phyloP scores from a whole-genome alignment of 2,113 vertebrate genomes.

The Pteropus alecto region DNA sequence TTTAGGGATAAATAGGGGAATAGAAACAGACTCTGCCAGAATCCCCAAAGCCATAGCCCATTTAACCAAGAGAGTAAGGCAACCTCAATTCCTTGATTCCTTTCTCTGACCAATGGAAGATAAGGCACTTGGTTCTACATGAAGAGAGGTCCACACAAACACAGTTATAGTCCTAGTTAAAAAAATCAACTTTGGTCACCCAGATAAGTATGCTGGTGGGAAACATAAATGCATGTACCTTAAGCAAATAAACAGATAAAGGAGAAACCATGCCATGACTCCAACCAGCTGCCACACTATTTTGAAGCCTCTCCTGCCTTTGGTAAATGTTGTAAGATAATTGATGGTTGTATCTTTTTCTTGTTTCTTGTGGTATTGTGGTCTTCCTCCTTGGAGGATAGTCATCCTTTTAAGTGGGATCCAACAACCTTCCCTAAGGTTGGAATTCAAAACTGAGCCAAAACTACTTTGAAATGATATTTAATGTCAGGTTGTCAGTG shows the following conservation, averaged over 20 bases:
- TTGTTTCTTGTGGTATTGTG: constrained; percentile 77
- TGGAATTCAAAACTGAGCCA: constrained; percentile 70
- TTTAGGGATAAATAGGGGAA: background rate
- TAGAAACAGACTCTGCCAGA: background rate
- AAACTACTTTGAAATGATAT: constrained; percentile 75
- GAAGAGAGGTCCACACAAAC: background rate
- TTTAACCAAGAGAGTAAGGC: background rate
- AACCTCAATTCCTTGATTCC: background rate
- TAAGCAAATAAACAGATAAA: constrained; percentile 55
- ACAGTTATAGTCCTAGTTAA: background rate
- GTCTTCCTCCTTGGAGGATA: constrained; percentile 74
- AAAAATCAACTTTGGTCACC: constrained; percentile 22
- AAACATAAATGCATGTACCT: background rate
- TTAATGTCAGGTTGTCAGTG: constrained; percentile 75
- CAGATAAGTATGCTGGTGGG: background rate
- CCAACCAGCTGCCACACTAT: constrained; percentile 42
- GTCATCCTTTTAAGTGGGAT: constrained; percentile 78
- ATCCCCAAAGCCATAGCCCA: background rate
- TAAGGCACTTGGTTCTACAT: background rate
- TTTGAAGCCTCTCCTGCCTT: constrained; percentile 38
- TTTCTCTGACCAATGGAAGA: background rate
- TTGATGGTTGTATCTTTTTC: constrained; percentile 62
- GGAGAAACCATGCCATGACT: constrained; percentile 25
- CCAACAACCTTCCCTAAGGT: constrained; percentile 74
- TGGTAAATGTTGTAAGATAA: constrained; percentile 69